Conservation (phyloP, 2,888 invertebrate genomes). For the Chloromyia formosa region DNA sequence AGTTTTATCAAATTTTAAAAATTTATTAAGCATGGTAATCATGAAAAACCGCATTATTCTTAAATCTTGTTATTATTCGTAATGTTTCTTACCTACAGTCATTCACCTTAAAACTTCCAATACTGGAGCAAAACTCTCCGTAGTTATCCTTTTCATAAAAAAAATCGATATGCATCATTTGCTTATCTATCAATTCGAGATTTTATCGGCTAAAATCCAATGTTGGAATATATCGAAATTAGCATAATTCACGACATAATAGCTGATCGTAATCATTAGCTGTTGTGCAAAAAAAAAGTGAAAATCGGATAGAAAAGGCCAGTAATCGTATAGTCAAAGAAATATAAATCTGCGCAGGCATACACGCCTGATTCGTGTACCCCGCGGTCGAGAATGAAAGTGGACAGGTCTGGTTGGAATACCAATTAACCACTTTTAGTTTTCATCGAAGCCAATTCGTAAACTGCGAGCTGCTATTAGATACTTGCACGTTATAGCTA, state of each 20-base stretch:
- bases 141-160: too few species aligned
- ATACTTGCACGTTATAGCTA: background rate
- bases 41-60: too few species aligned
- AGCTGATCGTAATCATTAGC: background rate
- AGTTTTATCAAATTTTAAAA: too few species aligned
- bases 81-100: too few species aligned
- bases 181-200: too few species aligned
- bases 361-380: background rate
- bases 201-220: background rate
- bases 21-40: too few species aligned
- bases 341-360: slow-evolving; percentile 23
- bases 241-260: slow-evolving; percentile 15
- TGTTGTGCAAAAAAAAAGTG: slow-evolving; percentile 18
- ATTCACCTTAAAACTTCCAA: too few species aligned
- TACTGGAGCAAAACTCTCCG: too few species aligned
- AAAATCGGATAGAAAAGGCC: slow-evolving; percentile 26
- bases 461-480: too few species aligned
- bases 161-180: too few species aligned
- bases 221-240: background rate
- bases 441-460: slow-evolving; percentile 12
- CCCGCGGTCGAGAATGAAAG: slow-evolving; percentile 34
- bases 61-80: too few species aligned
- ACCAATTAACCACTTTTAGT: slow-evolving; percentile 33
- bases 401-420: slow-evolving; percentile 36
- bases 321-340: background rate